These are phyloP conservation scores for Cyprinodon brontotheroides DNA, from an alignment of 2,113 vertebrate species.

Conservation along the genomic window DNA sequence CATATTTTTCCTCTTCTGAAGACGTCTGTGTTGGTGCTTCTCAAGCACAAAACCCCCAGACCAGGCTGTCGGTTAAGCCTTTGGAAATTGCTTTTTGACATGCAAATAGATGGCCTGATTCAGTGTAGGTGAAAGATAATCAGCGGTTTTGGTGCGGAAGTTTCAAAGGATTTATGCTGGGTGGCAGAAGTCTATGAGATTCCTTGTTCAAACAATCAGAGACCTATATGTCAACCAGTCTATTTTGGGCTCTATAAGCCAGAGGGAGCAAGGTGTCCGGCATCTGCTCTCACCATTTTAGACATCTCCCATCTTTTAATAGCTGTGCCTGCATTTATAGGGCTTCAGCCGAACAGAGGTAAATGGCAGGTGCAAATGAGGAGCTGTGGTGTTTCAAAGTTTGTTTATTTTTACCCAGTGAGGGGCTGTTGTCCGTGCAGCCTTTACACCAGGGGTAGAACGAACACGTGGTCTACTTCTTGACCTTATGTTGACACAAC, in stretches of 20 bases:
- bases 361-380: slow-evolving; percentile 74
- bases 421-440: slow-evolving; percentile 54
- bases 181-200: slow-evolving; percentile 76
- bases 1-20: slow-evolving; percentile 29
- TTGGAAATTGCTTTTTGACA: slow-evolving; percentile 64
- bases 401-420: slow-evolving; percentile 76
- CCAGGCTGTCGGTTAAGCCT: slow-evolving; percentile 65
- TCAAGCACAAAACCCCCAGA: slow-evolving; percentile 50
- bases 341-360: slow-evolving; percentile 70
- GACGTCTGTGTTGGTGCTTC: slow-evolving; percentile 55
- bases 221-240: slow-evolving; percentile 76
- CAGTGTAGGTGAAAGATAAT: slow-evolving; percentile 70
- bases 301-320: slow-evolving; percentile 76
- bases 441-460: slow-evolving; percentile 43
- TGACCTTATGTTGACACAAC: slow-evolving; percentile 75
- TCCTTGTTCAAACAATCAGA: slow-evolving; percentile 82
- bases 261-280: slow-evolving; percentile 76
- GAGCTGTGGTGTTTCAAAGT: slow-evolving; percentile 63
- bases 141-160: slow-evolving; percentile 46
- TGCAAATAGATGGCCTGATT: slow-evolving; percentile 66
- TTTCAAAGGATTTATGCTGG: slow-evolving; percentile 74
- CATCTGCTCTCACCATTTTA: slow-evolving; percentile 79
- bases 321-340: slow-evolving; percentile 71
- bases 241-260: slow-evolving; percentile 79
- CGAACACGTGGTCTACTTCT: slow-evolving; percentile 62